These are phyloP conservation scores for Agrochola macilenta DNA, from an alignment of 2,888 invertebrate species.

Conservation along the genomic window DNA sequence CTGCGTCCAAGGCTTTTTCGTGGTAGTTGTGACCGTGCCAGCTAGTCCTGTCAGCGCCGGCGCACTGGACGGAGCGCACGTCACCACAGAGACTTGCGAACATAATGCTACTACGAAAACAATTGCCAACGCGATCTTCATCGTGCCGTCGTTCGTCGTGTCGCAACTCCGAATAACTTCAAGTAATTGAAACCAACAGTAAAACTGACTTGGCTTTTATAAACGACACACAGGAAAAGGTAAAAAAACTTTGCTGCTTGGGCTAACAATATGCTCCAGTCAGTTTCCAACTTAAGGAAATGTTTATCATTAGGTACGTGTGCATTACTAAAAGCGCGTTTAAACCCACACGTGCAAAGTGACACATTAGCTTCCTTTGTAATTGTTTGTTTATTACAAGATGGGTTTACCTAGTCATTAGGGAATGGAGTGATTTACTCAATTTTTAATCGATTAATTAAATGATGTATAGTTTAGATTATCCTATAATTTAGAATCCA, in stretches of 20 bases:
- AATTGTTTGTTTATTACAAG: conserved; percentile 28
- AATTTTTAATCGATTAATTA: conserved; percentile 10
- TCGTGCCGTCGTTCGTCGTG: conserved; percentile 44
- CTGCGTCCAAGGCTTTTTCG: conserved; percentile 73
- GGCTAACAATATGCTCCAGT: conserved; percentile 19
- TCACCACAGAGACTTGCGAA: conserved; percentile 65
- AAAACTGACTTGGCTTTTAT: conserved; percentile 54
- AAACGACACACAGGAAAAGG: conserved; percentile 60
- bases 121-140: conserved; percentile 68
- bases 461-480: conserved; percentile 20
- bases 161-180: conserved; percentile 36
- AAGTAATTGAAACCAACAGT: conserved; percentile 40
- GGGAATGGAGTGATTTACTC: not conserved
- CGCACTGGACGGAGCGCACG: conserved; percentile 44
- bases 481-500: not conserved
- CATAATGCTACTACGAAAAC: conserved; percentile 61
- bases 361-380: conserved; percentile 33
- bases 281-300: conserved; percentile 42
- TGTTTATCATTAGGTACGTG: conserved; percentile 2
- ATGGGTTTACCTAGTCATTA: conserved; percentile 27
- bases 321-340: conserved; percentile 27
- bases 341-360: conserved; percentile 37
- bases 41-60: conserved; percentile 38
- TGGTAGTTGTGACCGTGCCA: conserved; percentile 64
- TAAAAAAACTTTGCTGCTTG: conserved; percentile 14